Conservation (phyloP, 2,113 vertebrate species). For the Misgurnus anguillicaudatus region DNA sequence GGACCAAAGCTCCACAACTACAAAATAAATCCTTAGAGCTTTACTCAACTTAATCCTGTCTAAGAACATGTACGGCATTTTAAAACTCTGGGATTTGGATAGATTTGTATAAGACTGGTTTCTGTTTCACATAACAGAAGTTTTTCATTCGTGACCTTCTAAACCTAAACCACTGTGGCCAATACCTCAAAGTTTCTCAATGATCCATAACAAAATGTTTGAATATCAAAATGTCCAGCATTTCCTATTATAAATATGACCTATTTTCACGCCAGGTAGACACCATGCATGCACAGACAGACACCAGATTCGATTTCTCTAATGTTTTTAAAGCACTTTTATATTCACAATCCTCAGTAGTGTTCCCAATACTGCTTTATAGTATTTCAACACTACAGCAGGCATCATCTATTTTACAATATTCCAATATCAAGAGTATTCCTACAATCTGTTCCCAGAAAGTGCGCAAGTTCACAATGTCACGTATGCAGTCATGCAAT, state of each 20-base stretch:
- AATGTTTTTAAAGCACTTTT: neutral
- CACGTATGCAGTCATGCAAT: neutral
- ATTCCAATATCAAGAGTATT: neutral
- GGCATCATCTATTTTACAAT: neutral
- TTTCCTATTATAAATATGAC: too few species aligned
- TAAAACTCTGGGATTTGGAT: slow-evolving; percentile 47
- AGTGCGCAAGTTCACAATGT: neutral
- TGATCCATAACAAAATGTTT: neutral
- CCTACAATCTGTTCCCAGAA: neutral
- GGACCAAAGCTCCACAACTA: slow-evolving; percentile 40
- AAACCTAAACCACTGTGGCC: neutral
- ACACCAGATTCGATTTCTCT: neutral
- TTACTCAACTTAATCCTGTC: slow-evolving; percentile 48
- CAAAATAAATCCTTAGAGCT: slow-evolving; percentile 49
- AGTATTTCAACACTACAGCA: neutral
- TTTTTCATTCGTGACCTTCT: slow-evolving; percentile 10
- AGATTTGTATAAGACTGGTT: slow-evolving; percentile 51
- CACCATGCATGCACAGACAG: too few species aligned
- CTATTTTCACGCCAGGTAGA: neutral
- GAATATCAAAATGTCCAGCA: too few species aligned
- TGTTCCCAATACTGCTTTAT: neutral
- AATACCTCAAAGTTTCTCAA: neutral
- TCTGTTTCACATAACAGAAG: slow-evolving; percentile 37
- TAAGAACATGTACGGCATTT: slow-evolving; percentile 50
- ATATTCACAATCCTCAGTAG: neutral